Evolutionary conservation across 2,888 invertebrate species (phyloP), one percentile per base, ranked within the genome.

Genomic region (Nemapogon koenigi): DNA sequence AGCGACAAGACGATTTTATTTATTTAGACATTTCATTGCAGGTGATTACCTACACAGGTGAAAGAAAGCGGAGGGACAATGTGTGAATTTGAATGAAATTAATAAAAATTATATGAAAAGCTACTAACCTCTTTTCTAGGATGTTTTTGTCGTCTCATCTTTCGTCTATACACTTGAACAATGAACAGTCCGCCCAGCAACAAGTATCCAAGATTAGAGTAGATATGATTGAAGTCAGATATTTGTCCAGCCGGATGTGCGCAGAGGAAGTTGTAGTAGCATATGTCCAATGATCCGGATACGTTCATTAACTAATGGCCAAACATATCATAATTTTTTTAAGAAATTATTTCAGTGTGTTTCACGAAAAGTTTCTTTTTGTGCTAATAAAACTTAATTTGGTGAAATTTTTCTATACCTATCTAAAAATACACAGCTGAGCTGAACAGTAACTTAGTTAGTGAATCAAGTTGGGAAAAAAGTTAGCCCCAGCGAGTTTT

Each of bases 251-350:
- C 70, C 1, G 91, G 91, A 71, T 91, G 90, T 22, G 92, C 87
- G 68, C 94, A 95, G 43, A 90, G 73, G 72, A 93, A 94, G 71
- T 95, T 95, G 76, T 93, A 94, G 70, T 91, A 94, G 70, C 94
- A 95, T 45, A 90, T 72, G 76, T 95, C 94, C 64, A 92, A 86
- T 59, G 94, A 87, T n/a, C 94, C 94, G 1, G 91, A 89, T 42
- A 83, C 72, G 61, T 89, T 86, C 49, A 93, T 64, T 2, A 89
- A 14, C 38, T 38, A 17, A 37, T 11, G 14, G n/a, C n/a, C n/a
- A n/a, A n/a, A n/a, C n/a, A n/a, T n/a, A n/a, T n/a, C n/a, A n/a
- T n/a, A n/a, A n/a, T n/a, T n/a, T n/a, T n/a, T n/a, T n/a, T n/a
- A n/a, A n/a, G n/a, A n/a, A n/a, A n/a, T n/a, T n/a, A n/a, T n/a